Base-by-base conservation (phyloP, 2,797 vertebrate genomes). In the Lophotriccus pileatus region DNA sequence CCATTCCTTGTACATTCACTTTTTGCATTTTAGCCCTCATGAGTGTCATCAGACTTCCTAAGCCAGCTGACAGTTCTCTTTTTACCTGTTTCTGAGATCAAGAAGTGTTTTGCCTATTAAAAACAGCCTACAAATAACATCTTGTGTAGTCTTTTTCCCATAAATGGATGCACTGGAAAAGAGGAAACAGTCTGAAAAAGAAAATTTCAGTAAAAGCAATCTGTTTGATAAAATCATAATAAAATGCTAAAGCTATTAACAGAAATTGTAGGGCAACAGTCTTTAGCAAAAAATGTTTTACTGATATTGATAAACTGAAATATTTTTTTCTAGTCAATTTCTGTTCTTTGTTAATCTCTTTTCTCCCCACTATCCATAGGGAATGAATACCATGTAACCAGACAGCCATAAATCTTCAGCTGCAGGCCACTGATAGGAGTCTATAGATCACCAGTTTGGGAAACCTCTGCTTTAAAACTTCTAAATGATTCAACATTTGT, bases 401-500 rank as follows among this genome's bases (percentile, higher is more conserved):
- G 47, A 39, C 24, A 77, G 22, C 59, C 77, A 32, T 84, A 94
- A 80, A 72, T 12, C 23, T 80, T 67, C 82, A 74, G 12, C 46
- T 82, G 53, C 47, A 77, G 59, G 67, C 34, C 23, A 21, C 47
- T 69, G 80, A n/a, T 46, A 56, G 59, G 68, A 83, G 9, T 59
- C 66, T 52, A 3, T 6, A 78, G 53, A 52, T 23, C 32, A 59
- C 7, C 50, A 63, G 14, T 52, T 41, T 91, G 58, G 66, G 52
- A 87, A 87, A 84, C n/a, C 7, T 78, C 58, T 69, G 30, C 68
- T 83, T 87, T 74, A 87, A 76, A 76, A 46, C 46, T 13, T 55
- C 53, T 84, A 86, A 85, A 92, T 91, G 82, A 72, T 53, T 94
- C 87, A 86, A 49, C 79, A 20, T 66, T 75, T 66, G 34, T 87